Percentiles rank a stretch among this genome's conserved stretches.
phyloP scores from a whole-genome alignment of 2,888 invertebrate species.

The Thecocarcelia acutangulata region DNA sequence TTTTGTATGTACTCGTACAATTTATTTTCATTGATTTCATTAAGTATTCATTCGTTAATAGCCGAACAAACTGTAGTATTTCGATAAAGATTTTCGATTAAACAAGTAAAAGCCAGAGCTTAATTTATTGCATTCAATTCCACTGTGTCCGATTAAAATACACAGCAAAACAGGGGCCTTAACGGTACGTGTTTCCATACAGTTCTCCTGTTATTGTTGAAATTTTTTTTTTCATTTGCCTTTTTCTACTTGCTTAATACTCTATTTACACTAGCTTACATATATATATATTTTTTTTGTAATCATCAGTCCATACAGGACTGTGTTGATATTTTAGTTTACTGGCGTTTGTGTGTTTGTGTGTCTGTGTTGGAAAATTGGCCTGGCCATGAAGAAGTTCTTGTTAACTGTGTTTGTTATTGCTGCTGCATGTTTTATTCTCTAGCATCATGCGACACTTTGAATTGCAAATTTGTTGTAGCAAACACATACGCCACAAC shows the following conservation, averaged over 20 bases:
- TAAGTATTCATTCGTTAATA: too few species aligned
- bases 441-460: constrained; percentile 53
- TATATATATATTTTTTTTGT: constrained; percentile 18
- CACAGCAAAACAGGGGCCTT: constrained; percentile 20
- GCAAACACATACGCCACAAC: constrained; percentile 8
- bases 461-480: constrained; percentile 61
- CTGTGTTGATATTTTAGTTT: not conserved
- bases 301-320: constrained; percentile 11
- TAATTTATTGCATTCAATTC: not conserved
- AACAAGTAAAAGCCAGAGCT: too few species aligned
- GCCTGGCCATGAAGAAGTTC: constrained; percentile 57
- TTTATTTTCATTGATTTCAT: too few species aligned
- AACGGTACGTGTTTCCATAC: constrained; percentile 40
- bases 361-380: constrained; percentile 44
- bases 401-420: constrained; percentile 3
- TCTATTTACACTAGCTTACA: constrained; percentile 56
- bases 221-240: not conserved
- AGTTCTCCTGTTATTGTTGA: constrained; percentile 18
- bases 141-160: constrained; percentile 21
- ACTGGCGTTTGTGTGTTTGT: not conserved
- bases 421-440: constrained; percentile 38
- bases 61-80: too few species aligned
- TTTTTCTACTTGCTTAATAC: constrained; percentile 45
- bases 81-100: too few species aligned
- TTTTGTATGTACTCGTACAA: too few species aligned